These are phyloP conservation scores for Poeciliopsis prolifica DNA, from an alignment of 2,113 vertebrate genomes.

Conservation along the genomic window DNA sequence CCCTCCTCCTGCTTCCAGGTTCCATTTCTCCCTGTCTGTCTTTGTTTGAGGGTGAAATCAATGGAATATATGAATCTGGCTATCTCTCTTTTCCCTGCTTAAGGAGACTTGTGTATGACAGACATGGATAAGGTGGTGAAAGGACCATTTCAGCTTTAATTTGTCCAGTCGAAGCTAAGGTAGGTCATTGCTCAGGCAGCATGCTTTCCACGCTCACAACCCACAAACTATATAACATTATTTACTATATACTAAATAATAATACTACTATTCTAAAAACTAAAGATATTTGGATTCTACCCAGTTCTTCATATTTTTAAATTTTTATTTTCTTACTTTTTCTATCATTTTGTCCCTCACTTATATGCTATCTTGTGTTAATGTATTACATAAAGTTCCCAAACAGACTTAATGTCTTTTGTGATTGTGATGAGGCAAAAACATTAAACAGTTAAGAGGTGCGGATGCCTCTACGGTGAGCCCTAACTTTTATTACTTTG, in stretches of 20 bases:
- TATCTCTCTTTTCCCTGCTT: constrained; percentile 66
- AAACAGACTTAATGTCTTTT: not conserved
- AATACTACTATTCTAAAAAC: too few species aligned
- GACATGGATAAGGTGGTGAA: constrained; percentile 23
- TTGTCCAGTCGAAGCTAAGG: not conserved
- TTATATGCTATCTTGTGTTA: not conserved
- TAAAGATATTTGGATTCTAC: not conserved
- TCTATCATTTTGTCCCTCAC: not conserved
- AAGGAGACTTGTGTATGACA: constrained; percentile 46
- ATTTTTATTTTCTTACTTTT: not conserved
- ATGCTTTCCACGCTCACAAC: not conserved
- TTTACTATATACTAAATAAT: too few species aligned
- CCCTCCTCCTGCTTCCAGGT: constrained; percentile 34
- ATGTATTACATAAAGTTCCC: not conserved
- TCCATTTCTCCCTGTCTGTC: constrained; percentile 62
- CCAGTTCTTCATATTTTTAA: not conserved
- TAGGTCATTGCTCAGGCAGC: not conserved
- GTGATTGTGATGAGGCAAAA: not conserved
- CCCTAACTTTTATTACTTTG: not conserved
- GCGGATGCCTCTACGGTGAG: not conserved
- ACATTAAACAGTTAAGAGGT: not conserved
- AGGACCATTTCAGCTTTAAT: constrained; percentile 4
- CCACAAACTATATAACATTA: not conserved
- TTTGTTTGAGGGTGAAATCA: constrained; percentile 73
- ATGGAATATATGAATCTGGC: constrained; percentile 74